These are phyloP conservation scores for Polydesmus complanatus DNA, from an alignment of 2,888 invertebrate species.

Conservation along the genomic window DNA sequence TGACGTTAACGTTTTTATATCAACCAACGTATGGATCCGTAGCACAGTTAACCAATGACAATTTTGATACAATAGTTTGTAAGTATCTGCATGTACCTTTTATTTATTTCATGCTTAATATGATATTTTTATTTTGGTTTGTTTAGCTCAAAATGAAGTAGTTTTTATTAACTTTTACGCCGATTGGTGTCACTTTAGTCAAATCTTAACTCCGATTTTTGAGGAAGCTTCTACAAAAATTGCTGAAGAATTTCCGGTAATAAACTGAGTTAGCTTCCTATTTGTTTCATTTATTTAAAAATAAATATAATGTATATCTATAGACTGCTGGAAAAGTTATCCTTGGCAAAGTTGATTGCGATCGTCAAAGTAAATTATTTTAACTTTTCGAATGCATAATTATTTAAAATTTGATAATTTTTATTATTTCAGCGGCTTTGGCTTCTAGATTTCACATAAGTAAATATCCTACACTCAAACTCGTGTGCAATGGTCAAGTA, in stretches of 20 bases:
- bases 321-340: constrained; percentile 58
- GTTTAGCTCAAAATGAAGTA: constrained; percentile 90
- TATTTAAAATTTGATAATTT: not conserved
- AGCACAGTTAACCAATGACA: constrained; percentile 60
- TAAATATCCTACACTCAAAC: constrained; percentile 95
- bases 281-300: not conserved
- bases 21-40: constrained; percentile 50
- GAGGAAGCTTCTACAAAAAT: constrained; percentile 88
- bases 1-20: constrained; percentile 7
- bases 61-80: constrained; percentile 75
- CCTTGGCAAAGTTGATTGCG: constrained; percentile 95
- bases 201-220: constrained; percentile 88
- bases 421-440: constrained; percentile 42
- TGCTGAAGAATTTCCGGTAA: constrained; percentile 51
- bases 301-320: constrained; percentile 9
- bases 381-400: not conserved
- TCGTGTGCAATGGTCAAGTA: constrained; percentile 80
- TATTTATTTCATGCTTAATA: no score
- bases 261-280: not conserved
- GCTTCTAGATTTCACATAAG: constrained; percentile 87
- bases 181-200: constrained; percentile 99
- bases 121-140: no score
- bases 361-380: constrained; percentile 59
- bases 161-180: constrained; percentile 99
- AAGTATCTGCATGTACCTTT: constrained; percentile 28